Evolutionary conservation across 1,140 invertebrate genomes (phyloP), one percentile per base, ranked within the genome.

Genomic region (Megathymus violae): DNA sequence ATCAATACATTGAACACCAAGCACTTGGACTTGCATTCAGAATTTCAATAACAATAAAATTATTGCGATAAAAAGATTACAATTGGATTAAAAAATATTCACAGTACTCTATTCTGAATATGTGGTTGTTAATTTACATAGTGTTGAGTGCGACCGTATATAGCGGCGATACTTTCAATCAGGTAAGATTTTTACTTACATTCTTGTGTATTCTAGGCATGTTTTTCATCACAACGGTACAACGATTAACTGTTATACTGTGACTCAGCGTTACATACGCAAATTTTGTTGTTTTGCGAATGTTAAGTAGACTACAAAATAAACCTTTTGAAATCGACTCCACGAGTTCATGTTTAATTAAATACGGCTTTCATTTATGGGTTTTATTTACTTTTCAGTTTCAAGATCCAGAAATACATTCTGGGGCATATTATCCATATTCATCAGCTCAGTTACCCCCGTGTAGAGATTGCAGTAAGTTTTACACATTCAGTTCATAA

Each of bases 391-490:
- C n/a, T n/a, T 36, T 7, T n/a, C 13, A 48, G 25, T 70, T 48
- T 14, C 61, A 78, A 75, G 63, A 58, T 16, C 34, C 63, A 15
- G 58, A 68, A 17, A 58, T 43, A 68, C 44, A 70, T 13, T 73
- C 64, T 6, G 52, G 73, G 27, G 64, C 61, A 7, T 63, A 67
- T 15, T 62, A 71, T 19, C 17, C 47, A 1, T 15, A 50, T 11
- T 16, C 62, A 31, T 27, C 52, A 15, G 47, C 60, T 4, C 46
- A 69, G 5, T 43, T 85, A 52, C 82, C 74, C 0, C 61, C 69
- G 4, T 88, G 85, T 54, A 65, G 77, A 72, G 77, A 86, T 44
- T 88, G 85, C 16, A 75, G 85, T 88, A 77, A 85, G 85, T 80
- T 22, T 52, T 95, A 94, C 13, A 19, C 6, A n/a, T 46, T n/a